Conservation (phyloP, 2,888 invertebrate species). For the Trachelus troglodyta region DNA sequence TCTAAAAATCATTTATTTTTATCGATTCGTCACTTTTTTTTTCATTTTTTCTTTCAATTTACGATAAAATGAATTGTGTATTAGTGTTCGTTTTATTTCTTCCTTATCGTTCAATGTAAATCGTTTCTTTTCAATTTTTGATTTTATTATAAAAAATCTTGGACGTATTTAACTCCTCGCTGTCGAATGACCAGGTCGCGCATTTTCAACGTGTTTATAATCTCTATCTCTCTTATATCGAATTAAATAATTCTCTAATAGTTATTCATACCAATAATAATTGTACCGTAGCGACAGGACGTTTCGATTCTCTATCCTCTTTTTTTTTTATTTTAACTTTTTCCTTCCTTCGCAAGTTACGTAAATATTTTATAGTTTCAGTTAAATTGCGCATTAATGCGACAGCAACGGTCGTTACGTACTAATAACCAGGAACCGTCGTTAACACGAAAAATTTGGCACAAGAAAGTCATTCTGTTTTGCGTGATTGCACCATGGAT, state of each 20-base stretch:
- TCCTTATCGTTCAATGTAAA: not conserved
- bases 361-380: not conserved
- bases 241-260: not conserved
- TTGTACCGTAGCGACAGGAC: not conserved
- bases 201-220: conserved; percentile 34
- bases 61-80: not conserved
- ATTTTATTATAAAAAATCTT: conserved; percentile 42
- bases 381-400: not conserved
- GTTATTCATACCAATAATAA: not conserved
- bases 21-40: not conserved
- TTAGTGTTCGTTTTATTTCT: not conserved
- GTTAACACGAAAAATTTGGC: not conserved
- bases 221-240: not conserved
- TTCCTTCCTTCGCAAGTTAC: not conserved
- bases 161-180: conserved; percentile 45
- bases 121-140: not conserved
- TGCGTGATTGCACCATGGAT: not conserved
- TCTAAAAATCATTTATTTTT: not conserved
- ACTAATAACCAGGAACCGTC: not conserved
- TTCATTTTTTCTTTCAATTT: not conserved
- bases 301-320: not conserved
- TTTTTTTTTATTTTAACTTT: not conserved
- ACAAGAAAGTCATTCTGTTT: not conserved
- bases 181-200: conserved; percentile 43
- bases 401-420: not conserved